Evolutionary conservation across 2,888 invertebrate species (phyloP).

Genomic region (Macrosoma leucophasiata): DNA sequence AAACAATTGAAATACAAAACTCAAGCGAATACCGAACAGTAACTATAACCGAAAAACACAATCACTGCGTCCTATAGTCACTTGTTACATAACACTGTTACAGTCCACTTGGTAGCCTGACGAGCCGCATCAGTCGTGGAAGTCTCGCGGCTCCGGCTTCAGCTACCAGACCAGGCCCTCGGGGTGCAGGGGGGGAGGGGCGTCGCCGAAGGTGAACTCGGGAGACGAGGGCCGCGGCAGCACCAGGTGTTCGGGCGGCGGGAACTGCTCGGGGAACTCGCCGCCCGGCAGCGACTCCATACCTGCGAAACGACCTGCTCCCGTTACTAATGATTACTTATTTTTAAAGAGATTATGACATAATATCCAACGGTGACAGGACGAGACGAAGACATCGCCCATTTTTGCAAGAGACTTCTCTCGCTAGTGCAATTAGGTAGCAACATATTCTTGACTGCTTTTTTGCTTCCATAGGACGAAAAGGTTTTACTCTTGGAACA

Average conservation of each 20-base stretch:
- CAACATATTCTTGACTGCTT: too few species aligned
- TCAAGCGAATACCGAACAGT: too few species aligned
- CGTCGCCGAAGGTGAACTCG: slow-evolving; percentile 79
- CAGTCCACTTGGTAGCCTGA: slow-evolving; percentile 64
- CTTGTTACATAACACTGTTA: slow-evolving; percentile 37
- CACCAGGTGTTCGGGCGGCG: slow-evolving; percentile 79
- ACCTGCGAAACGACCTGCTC: slow-evolving; percentile 87
- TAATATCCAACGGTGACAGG: too few species aligned
- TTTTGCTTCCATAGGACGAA: too few species aligned
- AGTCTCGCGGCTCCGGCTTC: slow-evolving; percentile 76
- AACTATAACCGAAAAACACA: slow-evolving; percentile 15
- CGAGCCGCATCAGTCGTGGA: slow-evolving; percentile 76
- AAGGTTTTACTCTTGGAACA: too few species aligned
- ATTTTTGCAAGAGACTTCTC: too few species aligned
- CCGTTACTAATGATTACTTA: slow-evolving; percentile 65
- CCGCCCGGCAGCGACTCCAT: slow-evolving; percentile 75
- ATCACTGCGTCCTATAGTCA: slow-evolving; percentile 20
- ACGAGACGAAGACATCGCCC: too few species aligned
- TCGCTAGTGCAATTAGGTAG: too few species aligned
- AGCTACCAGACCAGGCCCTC: slow-evolving; percentile 75
- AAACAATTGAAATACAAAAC: too few species aligned
- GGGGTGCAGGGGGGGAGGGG: slow-evolving; percentile 66
- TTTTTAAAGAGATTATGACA: too few species aligned
- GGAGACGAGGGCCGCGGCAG: slow-evolving; percentile 85
- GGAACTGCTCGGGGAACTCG: slow-evolving; percentile 73